Conservation (phyloP, 2,888 invertebrate genomes). For the Melipona bicolor region DNA sequence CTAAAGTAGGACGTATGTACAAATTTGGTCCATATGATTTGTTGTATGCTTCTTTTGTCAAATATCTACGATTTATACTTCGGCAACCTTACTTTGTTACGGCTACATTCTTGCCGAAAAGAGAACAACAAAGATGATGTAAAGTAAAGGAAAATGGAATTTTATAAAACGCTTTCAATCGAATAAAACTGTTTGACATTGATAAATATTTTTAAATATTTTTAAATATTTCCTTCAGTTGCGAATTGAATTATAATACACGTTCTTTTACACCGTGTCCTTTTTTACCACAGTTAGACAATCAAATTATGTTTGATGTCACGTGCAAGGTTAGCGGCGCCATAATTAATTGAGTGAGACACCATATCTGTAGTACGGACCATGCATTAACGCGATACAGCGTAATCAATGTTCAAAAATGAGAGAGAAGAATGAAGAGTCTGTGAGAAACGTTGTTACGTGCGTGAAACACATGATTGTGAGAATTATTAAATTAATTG, state of each 20-base stretch:
- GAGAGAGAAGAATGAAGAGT: not conserved
- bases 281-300: not conserved
- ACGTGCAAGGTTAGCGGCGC: too few relatives aligned
- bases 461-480: not conserved
- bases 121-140: not conserved
- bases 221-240: not conserved
- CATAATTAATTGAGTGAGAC: not conserved
- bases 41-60: not conserved
- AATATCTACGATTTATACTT: not conserved
- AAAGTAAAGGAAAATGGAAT: not conserved
- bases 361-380: not conserved
- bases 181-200: not conserved
- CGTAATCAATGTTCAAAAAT: not conserved
- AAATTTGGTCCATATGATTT: not conserved
- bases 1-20: not conserved
- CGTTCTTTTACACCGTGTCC: not conserved
- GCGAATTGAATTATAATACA: not conserved
- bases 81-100: not conserved
- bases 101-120: too few relatives aligned
- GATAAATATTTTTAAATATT: not conserved
- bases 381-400: not conserved
- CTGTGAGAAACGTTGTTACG: too few relatives aligned
- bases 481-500: too few relatives aligned
- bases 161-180: too few relatives aligned
- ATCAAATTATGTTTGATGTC: not conserved